Evolutionary conservation across 2,113 vertebrate genomes (phyloP).

Genomic region (Morone chrysops): DNA sequence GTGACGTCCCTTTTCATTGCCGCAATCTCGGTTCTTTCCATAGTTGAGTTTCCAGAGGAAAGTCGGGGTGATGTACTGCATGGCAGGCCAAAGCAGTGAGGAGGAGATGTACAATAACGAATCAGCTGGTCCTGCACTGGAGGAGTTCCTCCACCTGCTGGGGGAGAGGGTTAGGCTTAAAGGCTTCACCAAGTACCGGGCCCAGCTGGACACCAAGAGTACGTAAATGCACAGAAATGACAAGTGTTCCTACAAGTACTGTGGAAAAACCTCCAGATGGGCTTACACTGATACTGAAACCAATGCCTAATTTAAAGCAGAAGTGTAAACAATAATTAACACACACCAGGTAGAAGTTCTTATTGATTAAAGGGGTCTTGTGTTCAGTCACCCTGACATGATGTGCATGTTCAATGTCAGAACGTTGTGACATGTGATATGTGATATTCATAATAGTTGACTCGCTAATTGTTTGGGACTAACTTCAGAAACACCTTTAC

Average conservation of each 20-base stretch:
- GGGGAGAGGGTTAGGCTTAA: slow-evolving; percentile 96
- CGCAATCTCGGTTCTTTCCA: slow-evolving; percentile 27
- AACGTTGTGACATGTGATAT: neutral
- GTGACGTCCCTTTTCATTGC: neutral
- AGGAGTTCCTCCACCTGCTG: slow-evolving; percentile 96
- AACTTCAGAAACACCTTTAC: neutral
- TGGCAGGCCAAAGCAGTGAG: slow-evolving; percentile 95
- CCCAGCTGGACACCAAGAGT: slow-evolving; percentile 99
- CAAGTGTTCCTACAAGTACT: neutral
- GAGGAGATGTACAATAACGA: slow-evolving; percentile 99
- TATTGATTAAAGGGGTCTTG: slow-evolving; percentile 12
- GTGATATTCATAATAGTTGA: neutral
- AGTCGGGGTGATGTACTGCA: slow-evolving; percentile 99
- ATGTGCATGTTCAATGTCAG: neutral
- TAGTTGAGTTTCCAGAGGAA: slow-evolving; percentile 98
- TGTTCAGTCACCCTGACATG: slow-evolving; percentile 1
- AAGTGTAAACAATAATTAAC: neutral
- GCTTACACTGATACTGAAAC: neutral
- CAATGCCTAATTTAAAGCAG: neutral
- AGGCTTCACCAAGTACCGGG: slow-evolving; percentile 96
- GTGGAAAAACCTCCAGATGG: neutral
- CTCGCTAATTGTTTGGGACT: neutral
- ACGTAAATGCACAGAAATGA: slow-evolving; percentile 69
- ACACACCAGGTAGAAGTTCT: neutral
- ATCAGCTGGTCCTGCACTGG: slow-evolving; percentile 92